Conservation (phyloP, 2,113 vertebrate genomes). For the Thalassoma bifasciatum region DNA sequence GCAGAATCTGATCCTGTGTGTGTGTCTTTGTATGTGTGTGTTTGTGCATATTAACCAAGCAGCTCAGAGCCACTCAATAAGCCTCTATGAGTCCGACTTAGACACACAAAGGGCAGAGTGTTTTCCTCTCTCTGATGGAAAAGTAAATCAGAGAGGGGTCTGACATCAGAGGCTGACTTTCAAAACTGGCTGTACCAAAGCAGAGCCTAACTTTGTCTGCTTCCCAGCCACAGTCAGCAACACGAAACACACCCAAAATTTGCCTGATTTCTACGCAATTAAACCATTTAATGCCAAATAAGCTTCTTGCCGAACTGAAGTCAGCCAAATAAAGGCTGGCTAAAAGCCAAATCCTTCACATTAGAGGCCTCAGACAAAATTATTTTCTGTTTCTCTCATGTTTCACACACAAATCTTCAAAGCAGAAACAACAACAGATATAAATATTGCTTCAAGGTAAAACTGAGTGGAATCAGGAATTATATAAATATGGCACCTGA, state of each 20-base stretch:
- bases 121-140: slow-evolving; percentile 65
- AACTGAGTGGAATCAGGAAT: too few relatives aligned
- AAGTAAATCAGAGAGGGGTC: slow-evolving; percentile 58
- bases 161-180: slow-evolving; percentile 49
- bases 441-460: too few relatives aligned
- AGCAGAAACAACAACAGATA: neutral
- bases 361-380: neutral
- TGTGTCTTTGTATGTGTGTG: slow-evolving; percentile 29
- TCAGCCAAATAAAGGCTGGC: neutral
- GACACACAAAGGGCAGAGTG: slow-evolving; percentile 80
- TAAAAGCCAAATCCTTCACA: neutral
- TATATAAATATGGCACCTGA: neutral
- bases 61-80: slow-evolving; percentile 55
- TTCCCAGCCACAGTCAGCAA: slow-evolving; percentile 7
- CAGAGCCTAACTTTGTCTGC: neutral
- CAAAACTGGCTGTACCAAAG: slow-evolving; percentile 40
- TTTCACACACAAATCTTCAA: neutral
- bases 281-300: neutral
- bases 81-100: slow-evolving; percentile 70
- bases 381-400: neutral
- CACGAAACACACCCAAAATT: neutral
- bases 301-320: neutral
- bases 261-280: neutral
- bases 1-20: slow-evolving; percentile 10
- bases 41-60: slow-evolving; percentile 42